Conservation (phyloP, 1,140 invertebrate species). For the Bombyx mori region ASM3026992v2 NC_085117.1:20027001-20027500, state of each 20-base stretch:
- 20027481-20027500: not conserved
- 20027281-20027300: slow-evolving; percentile 52
- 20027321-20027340: slow-evolving; percentile 51
- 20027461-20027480: slow-evolving; percentile 1
- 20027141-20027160: slow-evolving; percentile 66
- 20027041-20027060: slow-evolving; percentile 71
- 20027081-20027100: slow-evolving; percentile 66
- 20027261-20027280: slow-evolving; percentile 42
- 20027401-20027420: slow-evolving; percentile 7
- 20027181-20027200: slow-evolving; percentile 59
- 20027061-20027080: slow-evolving; percentile 59
- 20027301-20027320: slow-evolving; percentile 42
- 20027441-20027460: slow-evolving; percentile 10
- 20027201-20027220: slow-evolving; percentile 66
- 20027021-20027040: slow-evolving; percentile 65
- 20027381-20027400: slow-evolving; percentile 6
- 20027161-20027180: slow-evolving; percentile 70
- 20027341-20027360: slow-evolving; percentile 58
- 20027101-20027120: slow-evolving; percentile 35
- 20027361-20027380: slow-evolving; percentile 30
- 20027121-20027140: slow-evolving; percentile 57
- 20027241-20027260: slow-evolving; percentile 34
- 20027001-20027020: slow-evolving; percentile 16
- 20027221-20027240: slow-evolving; percentile 60
- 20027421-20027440: slow-evolving; percentile 3